phyloP scores from a whole-genome alignment of 2,113 vertebrate species.

The Candoia aspera region DNA sequence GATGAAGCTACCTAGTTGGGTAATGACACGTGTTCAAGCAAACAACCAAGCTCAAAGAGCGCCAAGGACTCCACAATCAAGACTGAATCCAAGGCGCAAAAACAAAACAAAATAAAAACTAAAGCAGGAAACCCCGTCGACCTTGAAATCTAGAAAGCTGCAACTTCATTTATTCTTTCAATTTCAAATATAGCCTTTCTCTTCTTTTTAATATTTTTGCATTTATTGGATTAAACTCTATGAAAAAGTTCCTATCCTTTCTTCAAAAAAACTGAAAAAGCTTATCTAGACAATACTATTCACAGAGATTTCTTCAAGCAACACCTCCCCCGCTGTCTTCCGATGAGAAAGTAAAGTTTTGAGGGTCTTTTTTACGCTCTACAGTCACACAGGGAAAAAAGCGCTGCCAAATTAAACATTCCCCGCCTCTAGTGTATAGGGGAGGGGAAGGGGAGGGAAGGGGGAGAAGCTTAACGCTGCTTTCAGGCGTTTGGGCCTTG shows the following conservation, averaged over 20 bases:
- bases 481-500: rapidly evolving
- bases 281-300: neutral
- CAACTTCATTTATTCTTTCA: too few species aligned
- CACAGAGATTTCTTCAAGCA: too few species aligned
- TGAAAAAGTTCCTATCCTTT: neutral
- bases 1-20: neutral
- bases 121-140: neutral
- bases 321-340: neutral
- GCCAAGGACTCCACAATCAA: neutral
- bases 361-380: too few species aligned
- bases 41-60: neutral
- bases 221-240: neutral
- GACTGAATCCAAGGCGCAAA: neutral
- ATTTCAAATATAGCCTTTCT: too few species aligned
- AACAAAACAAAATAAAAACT: neutral
- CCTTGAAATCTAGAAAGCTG: neutral
- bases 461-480: neutral
- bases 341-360: neutral
- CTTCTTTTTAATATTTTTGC: too few species aligned
- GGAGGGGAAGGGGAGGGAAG: neutral
- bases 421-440: neutral
- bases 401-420: neutral
- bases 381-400: neutral
- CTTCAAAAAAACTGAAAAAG: neutral
- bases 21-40: neutral